Evolutionary conservation across 2,797 vertebrate species (phyloP).

Genomic region (Poecilia velifera): DNA sequence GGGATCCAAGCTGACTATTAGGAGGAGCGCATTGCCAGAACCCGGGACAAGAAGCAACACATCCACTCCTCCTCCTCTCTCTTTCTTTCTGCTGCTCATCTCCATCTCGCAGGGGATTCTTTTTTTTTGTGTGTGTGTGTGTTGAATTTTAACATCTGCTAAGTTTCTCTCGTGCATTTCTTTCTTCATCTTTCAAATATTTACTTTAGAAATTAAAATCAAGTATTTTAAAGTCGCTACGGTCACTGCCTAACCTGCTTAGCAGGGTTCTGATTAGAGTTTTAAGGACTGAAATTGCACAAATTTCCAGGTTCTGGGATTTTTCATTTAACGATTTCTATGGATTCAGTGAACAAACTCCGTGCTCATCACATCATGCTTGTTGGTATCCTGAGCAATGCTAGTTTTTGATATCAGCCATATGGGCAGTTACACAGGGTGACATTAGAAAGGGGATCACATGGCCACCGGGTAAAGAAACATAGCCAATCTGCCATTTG

Average conservation of each 20-base stretch:
- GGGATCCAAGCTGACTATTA: slow-evolving; percentile 77
- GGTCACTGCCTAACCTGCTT: slow-evolving; percentile 39
- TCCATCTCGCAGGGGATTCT: slow-evolving; percentile 33
- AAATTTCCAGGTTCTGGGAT: neutral
- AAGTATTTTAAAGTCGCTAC: slow-evolving; percentile 33
- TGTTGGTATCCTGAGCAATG: neutral
- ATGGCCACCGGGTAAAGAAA: neutral
- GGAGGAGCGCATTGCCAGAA: slow-evolving; percentile 66
- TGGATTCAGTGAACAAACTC: too few species aligned
- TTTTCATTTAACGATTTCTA: neutral
- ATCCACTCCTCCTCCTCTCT: slow-evolving; percentile 64
- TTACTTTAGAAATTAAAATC: slow-evolving; percentile 16
- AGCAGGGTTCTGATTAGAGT: slow-evolving; percentile 10
- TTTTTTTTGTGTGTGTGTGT: neutral
- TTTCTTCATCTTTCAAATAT: neutral
- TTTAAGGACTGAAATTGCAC: neutral
- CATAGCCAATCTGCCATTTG: neutral
- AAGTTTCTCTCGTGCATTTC: neutral
- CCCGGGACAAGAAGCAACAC: slow-evolving; percentile 81
- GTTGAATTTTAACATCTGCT: slow-evolving; percentile 11
- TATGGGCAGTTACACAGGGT: neutral
- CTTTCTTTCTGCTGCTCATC: slow-evolving; percentile 17
- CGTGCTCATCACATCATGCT: neutral
- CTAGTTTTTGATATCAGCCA: neutral
- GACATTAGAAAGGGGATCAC: neutral